Evolutionary conservation across 2,888 invertebrate species (phyloP), one percentile per base, ranked within the genome.

Genomic region (Teinopalpus imperialis): DNA sequence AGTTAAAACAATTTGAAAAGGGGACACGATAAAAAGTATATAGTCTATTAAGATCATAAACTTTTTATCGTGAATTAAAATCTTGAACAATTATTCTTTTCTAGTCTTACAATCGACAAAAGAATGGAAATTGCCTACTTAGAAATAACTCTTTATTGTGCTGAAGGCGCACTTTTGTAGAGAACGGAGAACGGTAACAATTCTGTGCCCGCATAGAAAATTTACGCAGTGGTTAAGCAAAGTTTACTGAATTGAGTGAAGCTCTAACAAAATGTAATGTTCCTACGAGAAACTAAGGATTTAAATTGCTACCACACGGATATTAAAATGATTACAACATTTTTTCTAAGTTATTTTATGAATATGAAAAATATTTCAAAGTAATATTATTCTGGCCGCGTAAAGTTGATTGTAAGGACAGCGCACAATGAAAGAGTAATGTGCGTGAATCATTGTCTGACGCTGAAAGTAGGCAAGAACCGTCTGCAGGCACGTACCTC

Each of bases 101-200:
- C n/a, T 3, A 21, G 3, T 12, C 34, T 21, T 12, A n/a, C 12
- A 21, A 34, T 20, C 18, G 7, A 7, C 10, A 7, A n/a, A 16
- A 12, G 34, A 34, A 34, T 34, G 21, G 34, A 34, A 34, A 34
- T 20, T 34, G 21, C 21, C 34, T 34, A 34, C 20, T 34, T 34
- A 21, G 3, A 10, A 20, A n/a, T 21, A 13, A 21, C 10, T n/a
- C 4, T 20, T n/a, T 2, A 4, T 39, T 21, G 21, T n/a, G 12
- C 12, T n/a, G 1, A 8, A 21, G 39, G 2, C 2, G 21, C n/a
- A n/a, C n/a, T n/a, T n/a, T n/a, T n/a, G n/a, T n/a, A n/a, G n/a
- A n/a, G n/a, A n/a, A n/a, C n/a, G n/a, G n/a, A n/a, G n/a, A n/a
- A n/a, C n/a, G n/a, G n/a, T n/a, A n/a, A n/a, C 8, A 12, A 20